Evolutionary conservation across 2,888 invertebrate genomes (phyloP), one percentile per base, ranked within the genome.

Genomic region (Leptinotarsa rubiginosa): DNA sequence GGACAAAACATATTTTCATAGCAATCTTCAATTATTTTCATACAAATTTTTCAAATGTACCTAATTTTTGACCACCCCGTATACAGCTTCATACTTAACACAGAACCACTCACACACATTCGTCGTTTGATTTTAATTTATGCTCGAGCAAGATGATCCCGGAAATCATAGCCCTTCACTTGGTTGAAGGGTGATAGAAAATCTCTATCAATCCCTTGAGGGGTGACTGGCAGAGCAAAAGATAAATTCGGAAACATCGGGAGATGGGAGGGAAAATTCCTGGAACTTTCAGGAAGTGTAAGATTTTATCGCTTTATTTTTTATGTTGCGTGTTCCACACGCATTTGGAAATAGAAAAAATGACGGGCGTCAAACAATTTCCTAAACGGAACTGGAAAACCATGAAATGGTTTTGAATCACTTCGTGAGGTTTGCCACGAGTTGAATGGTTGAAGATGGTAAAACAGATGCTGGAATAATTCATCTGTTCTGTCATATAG

Each of bases 171-270:
- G 49, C 18, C 22, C 25, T 52, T 52, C 67, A 67, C 49, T 67
- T 52, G 59, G 68, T 22, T 73, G 49, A 64, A 73, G 59, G 64
- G 67, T 73, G 73, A 69, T 68, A 52, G 64, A 64, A 68, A 73
- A 69, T 73, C 73, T 73, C 73, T 68, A 73, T 73, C 68, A 68
- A 64, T 73, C 64, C 69, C 68, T 73, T 25, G 64, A 64, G 64
- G 67, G 64, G 64, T 64, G 69, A 69, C 56, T 68, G 64, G 52
- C 67, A 68, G 20, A 70, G 68, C 25, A 15, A 50, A 62, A 62
- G 41, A 62, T 62, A 62, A 62, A 62, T 62, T 62, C 62, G 62
- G 16, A 62, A 62, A 62, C 31, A 62, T 41, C 31, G 41, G 31
- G 62, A 16, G 41, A 41, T 41, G 62, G 62, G 31, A 41, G n/a